These are phyloP conservation scores for Chironomus striatipennis DNA, from an alignment of 1,140 invertebrate genomes.

Conservation along the genomic window DNA sequence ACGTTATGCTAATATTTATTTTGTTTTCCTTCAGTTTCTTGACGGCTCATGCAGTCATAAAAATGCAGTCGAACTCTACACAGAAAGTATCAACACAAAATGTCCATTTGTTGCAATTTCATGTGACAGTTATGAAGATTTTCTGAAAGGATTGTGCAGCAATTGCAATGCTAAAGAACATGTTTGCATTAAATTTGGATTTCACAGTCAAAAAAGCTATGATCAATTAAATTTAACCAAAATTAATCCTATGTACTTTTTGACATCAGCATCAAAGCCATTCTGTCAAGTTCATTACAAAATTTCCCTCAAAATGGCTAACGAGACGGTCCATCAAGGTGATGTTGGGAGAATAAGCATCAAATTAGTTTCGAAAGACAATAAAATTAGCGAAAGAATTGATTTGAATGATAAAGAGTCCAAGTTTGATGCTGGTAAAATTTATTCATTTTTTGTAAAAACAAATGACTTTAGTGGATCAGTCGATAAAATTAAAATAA, in stretches of 20 bases:
- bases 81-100: constrained; percentile 69
- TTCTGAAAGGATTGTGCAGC: constrained; percentile 62
- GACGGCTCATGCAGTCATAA: constrained; percentile 65
- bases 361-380: background rate
- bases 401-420: background rate
- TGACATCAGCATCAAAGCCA: background rate
- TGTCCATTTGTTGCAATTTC: constrained; percentile 69
- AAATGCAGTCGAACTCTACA: constrained; percentile 74
- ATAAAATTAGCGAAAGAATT: background rate
- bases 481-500: background rate
- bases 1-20: too few species aligned
- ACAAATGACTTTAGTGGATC: background rate
- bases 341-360: background rate
- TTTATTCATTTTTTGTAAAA: background rate
- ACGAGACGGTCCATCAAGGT: background rate
- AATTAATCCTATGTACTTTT: background rate
- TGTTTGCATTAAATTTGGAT: background rate
- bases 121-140: constrained; percentile 68
- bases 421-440: background rate
- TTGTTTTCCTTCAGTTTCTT: constrained; percentile 57
- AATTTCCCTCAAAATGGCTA: background rate
- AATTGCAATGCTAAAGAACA: constrained; percentile 45
- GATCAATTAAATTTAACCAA: background rate
- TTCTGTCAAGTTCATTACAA: background rate
- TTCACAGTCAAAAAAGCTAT: background rate